A percentile compares a stretch with the other conserved stretches of the same genome.
These are phyloP conservation scores for Planiliza haematocheilus DNA, from an alignment of 2,113 vertebrate species.

Conservation along the genomic window DNA sequence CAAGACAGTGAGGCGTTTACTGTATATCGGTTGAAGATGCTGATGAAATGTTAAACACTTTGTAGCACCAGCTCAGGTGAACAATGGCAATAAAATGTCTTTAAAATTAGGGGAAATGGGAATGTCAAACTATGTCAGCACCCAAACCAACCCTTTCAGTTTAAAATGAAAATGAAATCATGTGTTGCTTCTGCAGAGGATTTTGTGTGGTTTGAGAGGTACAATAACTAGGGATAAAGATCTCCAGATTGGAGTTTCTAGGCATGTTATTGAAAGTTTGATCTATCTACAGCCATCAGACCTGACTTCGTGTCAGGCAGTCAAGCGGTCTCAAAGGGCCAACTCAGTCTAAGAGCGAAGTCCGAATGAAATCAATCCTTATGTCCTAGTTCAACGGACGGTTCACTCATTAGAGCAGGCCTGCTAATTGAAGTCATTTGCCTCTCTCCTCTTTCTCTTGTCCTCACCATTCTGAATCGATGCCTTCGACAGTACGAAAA, in stretches of 20 bases:
- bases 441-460: constrained; percentile 56
- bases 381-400: constrained; percentile 61
- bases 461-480: constrained; percentile 52
- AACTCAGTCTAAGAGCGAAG: constrained; percentile 36
- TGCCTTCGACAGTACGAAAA: constrained; percentile 1
- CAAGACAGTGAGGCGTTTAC: background rate
- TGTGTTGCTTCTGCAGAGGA: background rate
- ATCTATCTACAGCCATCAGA: constrained; percentile 43
- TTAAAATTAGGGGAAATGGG: constrained; percentile 42
- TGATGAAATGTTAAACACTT: constrained; percentile 30
- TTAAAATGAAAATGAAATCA: constrained; percentile 19
- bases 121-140: constrained; percentile 16
- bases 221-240: background rate
- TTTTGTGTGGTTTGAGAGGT: constrained; percentile 1
- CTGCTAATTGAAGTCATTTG: constrained; percentile 73
- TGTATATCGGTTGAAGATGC: constrained; percentile 7
- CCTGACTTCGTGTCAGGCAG: constrained; percentile 1
- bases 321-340: constrained; percentile 35
- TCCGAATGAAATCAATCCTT: constrained; percentile 69
- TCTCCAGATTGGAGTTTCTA: background rate
- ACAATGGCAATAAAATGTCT: background rate
- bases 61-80: background rate
- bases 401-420: constrained; percentile 66
- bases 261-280: constrained; percentile 3
- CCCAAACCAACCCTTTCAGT: background rate